Evolutionary conservation across 2,113 vertebrate genomes (phyloP), one percentile per base, ranked within the genome.

Genomic region (Pangasianodon gigas): DNA sequence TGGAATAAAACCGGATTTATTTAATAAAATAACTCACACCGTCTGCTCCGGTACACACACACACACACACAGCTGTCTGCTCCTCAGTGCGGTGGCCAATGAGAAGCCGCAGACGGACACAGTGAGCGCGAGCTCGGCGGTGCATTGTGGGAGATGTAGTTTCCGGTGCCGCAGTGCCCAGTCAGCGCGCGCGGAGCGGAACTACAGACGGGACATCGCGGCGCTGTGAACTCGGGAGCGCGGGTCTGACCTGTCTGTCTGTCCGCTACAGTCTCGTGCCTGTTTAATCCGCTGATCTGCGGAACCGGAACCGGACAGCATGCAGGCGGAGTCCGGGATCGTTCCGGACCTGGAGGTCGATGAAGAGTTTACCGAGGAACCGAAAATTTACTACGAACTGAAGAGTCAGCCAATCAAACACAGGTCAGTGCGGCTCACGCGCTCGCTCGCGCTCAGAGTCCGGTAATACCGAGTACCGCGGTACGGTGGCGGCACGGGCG

Each of bases 271-370:
- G 81, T 52, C 77, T 81, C 48, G 46, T n/a, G 26, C 46, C 11
- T 81, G 46, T 58, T 84, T 41, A 41, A 84, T 84, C 52, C 77
- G 77, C 46, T 48, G 46, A 2, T 80, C 77, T n/a, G 77, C 26
- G 77, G 41, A 80, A 51, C 44, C 77, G 44, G 79, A 81, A 58
- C 81, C 44, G 13, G 84, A 19, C 84, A 85, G 60, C 26, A 85
- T 85, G 84, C 84, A 85, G 44, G 56, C 37, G 83, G 84, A 85
- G 60, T 85, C 84, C 26, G 84, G 84, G 62, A 85, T 85, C 29
- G 84, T 85, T 51, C 84, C 60, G 62, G 84, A 85, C 44, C 84
- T 85, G 84, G 84, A 69, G 60, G 60, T 46, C 79, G 48, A 32
- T 67, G 84, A 85, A 41, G 41, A 51, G 84, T 84, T 84, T 46